Evolutionary conservation across 1,140 invertebrate species (phyloP).

Genomic region (Drosophila tropicalis): DNA sequence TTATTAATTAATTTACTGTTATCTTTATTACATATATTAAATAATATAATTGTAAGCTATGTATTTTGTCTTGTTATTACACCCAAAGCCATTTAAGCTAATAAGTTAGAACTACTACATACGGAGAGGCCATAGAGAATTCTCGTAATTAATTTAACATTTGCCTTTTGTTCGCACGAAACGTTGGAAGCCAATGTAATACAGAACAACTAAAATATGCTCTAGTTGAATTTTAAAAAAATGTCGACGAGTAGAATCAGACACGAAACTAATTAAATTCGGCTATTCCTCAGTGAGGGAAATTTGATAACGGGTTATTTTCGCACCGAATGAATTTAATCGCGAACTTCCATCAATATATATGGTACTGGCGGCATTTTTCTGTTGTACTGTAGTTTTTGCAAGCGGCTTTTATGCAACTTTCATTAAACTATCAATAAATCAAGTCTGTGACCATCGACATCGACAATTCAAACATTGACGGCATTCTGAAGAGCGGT

Average conservation of each 20-base stretch:
- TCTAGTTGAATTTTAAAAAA: not conserved
- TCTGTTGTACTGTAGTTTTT: not conserved
- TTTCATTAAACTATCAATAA: not conserved
- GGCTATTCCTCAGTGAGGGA: not conserved
- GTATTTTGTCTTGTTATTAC: conserved; percentile 6
- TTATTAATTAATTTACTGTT: conserved; percentile 2
- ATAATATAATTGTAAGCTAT: conserved; percentile 9
- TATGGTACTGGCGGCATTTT: not conserved
- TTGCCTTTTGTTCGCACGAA: no score
- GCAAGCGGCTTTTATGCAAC: not conserved
- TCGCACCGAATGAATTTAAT: not conserved
- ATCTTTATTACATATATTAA: not conserved
- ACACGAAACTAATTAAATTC: no score
- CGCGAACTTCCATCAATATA: not conserved
- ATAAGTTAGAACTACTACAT: conserved; percentile 7
- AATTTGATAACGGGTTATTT: not conserved
- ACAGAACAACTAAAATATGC: no score
- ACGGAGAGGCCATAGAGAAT: not conserved
- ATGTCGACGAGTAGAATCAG: no score
- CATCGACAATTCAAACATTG: conserved; percentile 59
- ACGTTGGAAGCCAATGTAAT: no score
- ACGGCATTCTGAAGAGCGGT: conserved; percentile 78
- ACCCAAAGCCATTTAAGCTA: conserved; percentile 5
- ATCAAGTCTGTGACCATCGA: not conserved
- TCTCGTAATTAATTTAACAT: not conserved